A percentile compares a stretch with the other conserved stretches of the same genome.
phyloP scores from a whole-genome alignment of 2,113 vertebrate species.

The Antidorcas marsupialis region DNA sequence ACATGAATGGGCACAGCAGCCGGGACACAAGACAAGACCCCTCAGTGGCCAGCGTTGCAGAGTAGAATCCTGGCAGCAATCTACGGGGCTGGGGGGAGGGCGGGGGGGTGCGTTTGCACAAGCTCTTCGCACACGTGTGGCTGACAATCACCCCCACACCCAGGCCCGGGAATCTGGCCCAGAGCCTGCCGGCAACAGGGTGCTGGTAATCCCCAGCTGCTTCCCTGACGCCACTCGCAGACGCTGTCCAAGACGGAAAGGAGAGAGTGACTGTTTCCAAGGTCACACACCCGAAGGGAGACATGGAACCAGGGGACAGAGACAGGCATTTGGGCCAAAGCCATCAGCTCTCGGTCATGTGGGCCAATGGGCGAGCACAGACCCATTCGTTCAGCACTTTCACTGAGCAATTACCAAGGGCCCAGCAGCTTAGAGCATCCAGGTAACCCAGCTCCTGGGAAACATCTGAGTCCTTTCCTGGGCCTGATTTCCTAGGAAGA shows the following conservation, averaged over 20 bases:
- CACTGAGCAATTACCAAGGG: background rate
- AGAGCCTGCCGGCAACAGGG: background rate
- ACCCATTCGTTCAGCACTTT: background rate
- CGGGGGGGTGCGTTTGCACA: accelerated
- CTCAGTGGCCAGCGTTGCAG: accelerated
- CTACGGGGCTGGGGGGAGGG: too few relatives aligned
- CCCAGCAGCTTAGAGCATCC: background rate
- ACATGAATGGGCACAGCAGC: background rate
- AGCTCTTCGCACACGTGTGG: background rate
- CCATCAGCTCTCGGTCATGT: accelerated
- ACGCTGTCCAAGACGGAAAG: accelerated
- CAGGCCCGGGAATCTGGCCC: accelerated
- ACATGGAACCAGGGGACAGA: accelerated
- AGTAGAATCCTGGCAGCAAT: background rate
- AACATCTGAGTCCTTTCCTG: accelerated
- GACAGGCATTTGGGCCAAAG: background rate
- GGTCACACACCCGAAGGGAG: background rate
- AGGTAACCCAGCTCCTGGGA: too few relatives aligned
- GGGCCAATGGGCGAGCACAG: accelerated
- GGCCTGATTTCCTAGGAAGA: accelerated
- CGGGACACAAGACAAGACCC: accelerated
- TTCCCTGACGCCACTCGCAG: background rate
- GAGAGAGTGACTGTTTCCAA: background rate
- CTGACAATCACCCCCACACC: background rate
- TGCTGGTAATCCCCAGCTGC: slow-evolving; percentile 16